Conservation (phyloP, 2,113 vertebrate genomes). For the Callorhinus ursinus region DNA sequence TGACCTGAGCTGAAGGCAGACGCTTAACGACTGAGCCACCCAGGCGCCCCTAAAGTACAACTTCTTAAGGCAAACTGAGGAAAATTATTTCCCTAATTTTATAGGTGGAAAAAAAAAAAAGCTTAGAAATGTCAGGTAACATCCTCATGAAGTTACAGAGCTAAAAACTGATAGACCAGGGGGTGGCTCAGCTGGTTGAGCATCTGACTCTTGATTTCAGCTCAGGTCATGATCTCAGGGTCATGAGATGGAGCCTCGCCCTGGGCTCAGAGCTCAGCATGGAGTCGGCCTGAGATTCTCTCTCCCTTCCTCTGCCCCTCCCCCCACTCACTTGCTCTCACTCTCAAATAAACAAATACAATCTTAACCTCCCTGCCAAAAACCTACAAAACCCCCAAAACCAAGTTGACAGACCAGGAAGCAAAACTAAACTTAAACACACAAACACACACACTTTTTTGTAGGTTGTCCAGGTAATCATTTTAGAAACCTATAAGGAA, state of each 20-base stretch:
- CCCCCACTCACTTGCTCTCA: too few species aligned
- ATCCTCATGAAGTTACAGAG: neutral
- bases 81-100: conserved; percentile 46
- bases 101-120: neutral
- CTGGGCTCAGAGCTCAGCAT: too few species aligned
- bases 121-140: neutral
- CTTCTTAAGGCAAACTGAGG: conserved; percentile 1
- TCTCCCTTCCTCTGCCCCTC: too few species aligned
- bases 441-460: neutral
- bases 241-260: too few species aligned
- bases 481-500: conserved; percentile 34
- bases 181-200: neutral
- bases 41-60: neutral
- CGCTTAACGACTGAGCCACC: too few species aligned
- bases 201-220: too few species aligned
- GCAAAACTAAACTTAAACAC: neutral
- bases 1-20: too few species aligned
- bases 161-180: neutral
- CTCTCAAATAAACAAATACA: too few species aligned
- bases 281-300: too few species aligned
- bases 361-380: too few species aligned
- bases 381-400: too few species aligned
- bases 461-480: neutral
- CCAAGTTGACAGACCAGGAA: neutral
- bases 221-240: too few species aligned